Percentiles rank a stretch among this genome's conserved stretches.
Evolutionary conservation across 2,888 invertebrate genomes (phyloP).

Genomic region (Bursaphelenchus okinawaensis): DNA sequence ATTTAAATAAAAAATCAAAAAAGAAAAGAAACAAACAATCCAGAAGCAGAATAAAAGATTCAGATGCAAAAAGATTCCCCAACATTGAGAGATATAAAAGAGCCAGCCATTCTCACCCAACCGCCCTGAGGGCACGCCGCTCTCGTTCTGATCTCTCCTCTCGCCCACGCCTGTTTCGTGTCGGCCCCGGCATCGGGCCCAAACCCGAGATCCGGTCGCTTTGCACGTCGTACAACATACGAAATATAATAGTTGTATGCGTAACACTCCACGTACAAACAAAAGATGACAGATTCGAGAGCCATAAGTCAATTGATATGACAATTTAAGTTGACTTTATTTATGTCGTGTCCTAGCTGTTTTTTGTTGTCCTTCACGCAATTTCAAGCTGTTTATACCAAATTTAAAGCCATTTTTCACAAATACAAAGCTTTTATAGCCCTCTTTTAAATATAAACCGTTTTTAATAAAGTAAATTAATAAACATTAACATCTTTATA

Average conservation of each 20-base stretch:
- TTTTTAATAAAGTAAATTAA: no score
- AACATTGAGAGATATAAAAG: background rate
- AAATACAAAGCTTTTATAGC: no score
- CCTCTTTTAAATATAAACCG: no score
- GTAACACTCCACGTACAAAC: background rate
- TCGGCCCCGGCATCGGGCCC: background rate
- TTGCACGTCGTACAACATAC: background rate
- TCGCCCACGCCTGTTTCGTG: background rate
- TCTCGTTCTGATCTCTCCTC: background rate
- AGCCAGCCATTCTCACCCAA: background rate
- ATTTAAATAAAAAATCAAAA: background rate
- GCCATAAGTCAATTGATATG: background rate
- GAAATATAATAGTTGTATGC: background rate
- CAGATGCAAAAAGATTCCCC: no score
- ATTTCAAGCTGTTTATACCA: no score
- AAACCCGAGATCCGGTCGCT: background rate
- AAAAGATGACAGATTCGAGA: no score
- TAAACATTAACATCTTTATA: background rate
- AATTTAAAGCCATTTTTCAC: no score
- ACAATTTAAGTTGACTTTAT: background rate
- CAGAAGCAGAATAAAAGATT: no score
- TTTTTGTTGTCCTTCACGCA: no score
- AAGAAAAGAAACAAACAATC: no score
- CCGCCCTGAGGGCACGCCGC: background rate
- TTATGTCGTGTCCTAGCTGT: no score